phyloP scores from a whole-genome alignment of 2,888 invertebrate species.

The Euphydryas editha region DNA sequence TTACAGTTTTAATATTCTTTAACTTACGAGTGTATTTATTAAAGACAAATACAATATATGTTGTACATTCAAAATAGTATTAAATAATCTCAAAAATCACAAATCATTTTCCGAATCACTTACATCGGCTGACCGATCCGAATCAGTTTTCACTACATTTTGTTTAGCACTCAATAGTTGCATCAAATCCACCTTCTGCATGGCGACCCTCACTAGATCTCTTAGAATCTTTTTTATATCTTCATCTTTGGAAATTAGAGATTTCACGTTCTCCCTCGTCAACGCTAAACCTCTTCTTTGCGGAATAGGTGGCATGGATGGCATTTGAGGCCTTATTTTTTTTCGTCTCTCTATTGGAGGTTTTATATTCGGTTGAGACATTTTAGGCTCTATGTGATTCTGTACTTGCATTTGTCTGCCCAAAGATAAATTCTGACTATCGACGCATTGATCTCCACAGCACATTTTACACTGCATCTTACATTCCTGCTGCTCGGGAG shows the following conservation, averaged over 20 bases:
- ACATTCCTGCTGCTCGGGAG: constrained; percentile 34
- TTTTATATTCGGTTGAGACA: constrained; percentile 41
- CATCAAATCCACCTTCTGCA: constrained; percentile 72
- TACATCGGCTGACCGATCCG: neutral
- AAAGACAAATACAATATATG: no score
- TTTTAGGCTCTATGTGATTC: constrained; percentile 10
- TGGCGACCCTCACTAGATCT: constrained; percentile 73
- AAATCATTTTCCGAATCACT: constrained; percentile 39
- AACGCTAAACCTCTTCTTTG: constrained; percentile 58
- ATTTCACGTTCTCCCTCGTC: constrained; percentile 69
- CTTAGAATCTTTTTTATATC: constrained; percentile 76
- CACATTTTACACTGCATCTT: constrained; percentile 73
- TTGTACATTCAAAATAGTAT: neutral
- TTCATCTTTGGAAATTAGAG: constrained; percentile 66
- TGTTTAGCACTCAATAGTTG: constrained; percentile 54
- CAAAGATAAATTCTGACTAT: constrained; percentile 40
- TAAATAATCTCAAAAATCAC: constrained; percentile 14
- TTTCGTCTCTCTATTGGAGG: constrained; percentile 51
- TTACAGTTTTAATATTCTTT: no score
- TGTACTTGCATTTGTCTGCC: constrained; percentile 47
- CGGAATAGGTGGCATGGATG: constrained; percentile 45
- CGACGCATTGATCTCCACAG: constrained; percentile 62
- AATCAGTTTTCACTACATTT: constrained; percentile 20
- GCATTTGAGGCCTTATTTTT: constrained; percentile 46
- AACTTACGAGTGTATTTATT: no score